These are phyloP conservation scores for Ammodytes marinus DNA, from an alignment of 2,113 vertebrate genomes.

Conservation along the genomic window DNA sequence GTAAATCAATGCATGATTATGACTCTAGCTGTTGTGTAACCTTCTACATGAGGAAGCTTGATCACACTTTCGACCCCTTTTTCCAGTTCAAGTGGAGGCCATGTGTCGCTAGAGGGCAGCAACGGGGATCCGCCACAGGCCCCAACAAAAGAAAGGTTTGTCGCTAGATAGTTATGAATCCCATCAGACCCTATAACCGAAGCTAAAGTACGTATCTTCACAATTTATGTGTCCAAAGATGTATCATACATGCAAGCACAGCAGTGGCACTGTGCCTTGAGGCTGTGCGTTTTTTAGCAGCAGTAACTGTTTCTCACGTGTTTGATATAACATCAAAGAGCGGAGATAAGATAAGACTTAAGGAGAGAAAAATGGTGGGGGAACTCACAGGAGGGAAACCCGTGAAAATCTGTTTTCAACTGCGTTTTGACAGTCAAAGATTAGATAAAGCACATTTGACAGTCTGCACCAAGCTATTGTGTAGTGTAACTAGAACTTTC, in stretches of 20 bases:
- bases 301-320: constrained; percentile 1
- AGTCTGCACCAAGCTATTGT: background rate
- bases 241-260: constrained; percentile 16
- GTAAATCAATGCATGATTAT: background rate
- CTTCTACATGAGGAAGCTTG: background rate
- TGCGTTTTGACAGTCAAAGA: background rate
- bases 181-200: constrained; percentile 37
- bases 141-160: constrained; percentile 10
- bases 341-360: constrained; percentile 7
- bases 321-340: constrained; percentile 25
- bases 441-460: background rate
- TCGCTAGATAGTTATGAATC: constrained; percentile 50
- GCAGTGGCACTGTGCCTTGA: constrained; percentile 2
- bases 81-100: constrained; percentile 9
- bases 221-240: constrained; percentile 34
- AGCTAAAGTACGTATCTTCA: constrained; percentile 26
- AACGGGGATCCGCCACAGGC: constrained; percentile 16
- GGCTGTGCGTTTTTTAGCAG: constrained; percentile 20
- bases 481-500: background rate
- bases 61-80: constrained; percentile 8
- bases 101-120: constrained; percentile 19
- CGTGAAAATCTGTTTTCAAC: background rate
- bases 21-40: constrained; percentile 1
- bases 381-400: background rate
- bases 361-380: background rate